phyloP scores from a whole-genome alignment of 2,888 invertebrate genomes.

The Drosophila borborema region DNA sequence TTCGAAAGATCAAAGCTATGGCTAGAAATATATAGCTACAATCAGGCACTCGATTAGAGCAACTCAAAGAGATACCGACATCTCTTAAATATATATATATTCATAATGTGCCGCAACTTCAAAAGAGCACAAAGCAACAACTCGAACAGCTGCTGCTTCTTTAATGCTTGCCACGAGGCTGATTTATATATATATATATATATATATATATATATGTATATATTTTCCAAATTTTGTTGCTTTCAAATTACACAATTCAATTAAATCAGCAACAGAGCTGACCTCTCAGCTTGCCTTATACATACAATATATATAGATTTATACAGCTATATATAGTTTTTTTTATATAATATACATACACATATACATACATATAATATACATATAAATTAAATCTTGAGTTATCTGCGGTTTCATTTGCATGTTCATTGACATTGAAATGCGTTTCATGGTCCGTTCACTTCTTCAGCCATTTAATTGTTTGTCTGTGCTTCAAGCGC shows the following conservation, averaged over 20 bases:
- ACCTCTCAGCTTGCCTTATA: constrained; percentile 48
- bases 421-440: constrained; percentile 74
- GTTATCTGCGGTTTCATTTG: constrained; percentile 52
- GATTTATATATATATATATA: constrained; percentile 46
- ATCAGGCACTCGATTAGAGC: constrained; percentile 27
- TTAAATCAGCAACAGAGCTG: constrained; percentile 38
- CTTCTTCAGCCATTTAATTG: constrained; percentile 66
- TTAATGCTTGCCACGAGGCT: constrained; percentile 38
- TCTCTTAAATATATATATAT: constrained; percentile 13
- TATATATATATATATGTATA: too few species aligned
- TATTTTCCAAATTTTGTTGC: constrained; percentile 39
- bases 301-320: constrained; percentile 9
- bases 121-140: constrained; percentile 45
- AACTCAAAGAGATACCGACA: constrained; percentile 47
- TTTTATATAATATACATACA: constrained; percentile 1
- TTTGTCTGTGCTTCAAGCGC: constrained; percentile 38
- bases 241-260: constrained; percentile 68
- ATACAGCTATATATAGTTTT: not conserved
- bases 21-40: constrained; percentile 28
- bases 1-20: constrained; percentile 64
- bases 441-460: constrained; percentile 76
- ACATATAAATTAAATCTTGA: constrained; percentile 25
- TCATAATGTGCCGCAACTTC: constrained; percentile 38
- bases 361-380: constrained; percentile 10
- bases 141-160: constrained; percentile 40